Conservation (phyloP, 2,888 invertebrate genomes). For the Troilus luridus region DNA sequence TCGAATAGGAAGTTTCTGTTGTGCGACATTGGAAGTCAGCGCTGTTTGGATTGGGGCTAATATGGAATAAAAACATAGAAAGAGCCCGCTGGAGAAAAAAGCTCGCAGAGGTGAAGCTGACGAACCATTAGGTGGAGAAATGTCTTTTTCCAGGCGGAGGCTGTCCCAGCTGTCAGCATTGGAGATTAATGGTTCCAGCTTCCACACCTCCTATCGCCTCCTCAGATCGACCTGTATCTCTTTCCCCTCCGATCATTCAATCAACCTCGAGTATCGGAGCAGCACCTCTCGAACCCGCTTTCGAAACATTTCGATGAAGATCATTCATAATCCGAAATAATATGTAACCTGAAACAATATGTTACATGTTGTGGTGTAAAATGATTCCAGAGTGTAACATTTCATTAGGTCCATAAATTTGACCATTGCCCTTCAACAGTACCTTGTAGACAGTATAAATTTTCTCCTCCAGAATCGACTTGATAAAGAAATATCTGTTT, state of each 20-base stretch:
- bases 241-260: conserved; percentile 43
- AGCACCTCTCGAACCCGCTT: not conserved
- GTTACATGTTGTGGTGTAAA: too few species aligned
- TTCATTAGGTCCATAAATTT: too few species aligned
- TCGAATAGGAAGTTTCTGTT: not conserved
- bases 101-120: conserved; percentile 11
- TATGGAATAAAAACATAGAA: conserved; percentile 43
- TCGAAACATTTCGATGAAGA: not conserved
- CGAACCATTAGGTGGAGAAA: conserved; percentile 47
- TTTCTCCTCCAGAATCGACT: too few species aligned
- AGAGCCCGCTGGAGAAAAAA: not conserved
- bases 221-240: conserved; percentile 48
- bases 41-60: not conserved
- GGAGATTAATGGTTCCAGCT: conserved; percentile 48
- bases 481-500: too few species aligned
- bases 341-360: not conserved
- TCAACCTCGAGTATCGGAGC: conserved; percentile 1
- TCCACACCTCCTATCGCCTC: conserved; percentile 50
- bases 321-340: not conserved
- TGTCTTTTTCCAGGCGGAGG: conserved; percentile 52
- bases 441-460: too few species aligned
- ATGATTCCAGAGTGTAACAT: too few species aligned
- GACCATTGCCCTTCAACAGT: too few species aligned
- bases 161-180: conserved; percentile 52
- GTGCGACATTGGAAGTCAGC: not conserved